phyloP scores from a whole-genome alignment of 1,140 invertebrate species.

The Trichomalopsis sarcophagae region DNA sequence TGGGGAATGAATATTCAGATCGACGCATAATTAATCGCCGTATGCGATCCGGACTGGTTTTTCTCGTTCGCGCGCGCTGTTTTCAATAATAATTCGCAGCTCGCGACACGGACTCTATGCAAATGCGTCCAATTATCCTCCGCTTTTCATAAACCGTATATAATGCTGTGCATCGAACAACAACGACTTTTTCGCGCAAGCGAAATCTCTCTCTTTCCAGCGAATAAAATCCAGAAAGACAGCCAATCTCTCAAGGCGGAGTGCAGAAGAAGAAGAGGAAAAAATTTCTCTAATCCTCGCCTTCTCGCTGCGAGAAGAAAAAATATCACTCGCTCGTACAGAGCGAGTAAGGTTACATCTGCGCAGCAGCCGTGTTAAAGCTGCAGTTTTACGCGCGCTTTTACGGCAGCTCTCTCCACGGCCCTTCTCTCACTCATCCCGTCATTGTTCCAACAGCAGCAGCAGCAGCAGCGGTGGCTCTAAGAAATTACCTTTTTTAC shows the following conservation, averaged over 20 bases:
- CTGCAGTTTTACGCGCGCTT: not conserved
- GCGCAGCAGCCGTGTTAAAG: not conserved
- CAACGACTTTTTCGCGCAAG: not conserved
- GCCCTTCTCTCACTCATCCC: not conserved
- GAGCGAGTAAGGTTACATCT: not conserved
- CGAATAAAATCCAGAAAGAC: too few species aligned
- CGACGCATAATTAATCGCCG: too few species aligned
- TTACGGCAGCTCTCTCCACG: not conserved
- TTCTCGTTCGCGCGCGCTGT: too few species aligned
- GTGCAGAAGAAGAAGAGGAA: not conserved
- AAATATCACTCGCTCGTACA: not conserved
- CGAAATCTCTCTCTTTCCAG: not conserved
- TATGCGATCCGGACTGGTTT: too few species aligned
- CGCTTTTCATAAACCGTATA: too few species aligned
- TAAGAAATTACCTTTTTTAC: not conserved
- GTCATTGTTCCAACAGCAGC: not conserved
- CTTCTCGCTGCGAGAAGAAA: not conserved
- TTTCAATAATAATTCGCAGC: too few species aligned
- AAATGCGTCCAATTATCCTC: not conserved
- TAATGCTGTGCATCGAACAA: not conserved
- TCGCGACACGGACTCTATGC: too few species aligned
- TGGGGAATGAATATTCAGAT: too few species aligned
- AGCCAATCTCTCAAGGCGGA: not conserved
- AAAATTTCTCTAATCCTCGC: not conserved
- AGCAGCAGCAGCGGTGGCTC: not conserved